Evolutionary conservation across 2,113 vertebrate genomes (phyloP).

Genomic region (Nothobranchius kuhntae): DNA sequence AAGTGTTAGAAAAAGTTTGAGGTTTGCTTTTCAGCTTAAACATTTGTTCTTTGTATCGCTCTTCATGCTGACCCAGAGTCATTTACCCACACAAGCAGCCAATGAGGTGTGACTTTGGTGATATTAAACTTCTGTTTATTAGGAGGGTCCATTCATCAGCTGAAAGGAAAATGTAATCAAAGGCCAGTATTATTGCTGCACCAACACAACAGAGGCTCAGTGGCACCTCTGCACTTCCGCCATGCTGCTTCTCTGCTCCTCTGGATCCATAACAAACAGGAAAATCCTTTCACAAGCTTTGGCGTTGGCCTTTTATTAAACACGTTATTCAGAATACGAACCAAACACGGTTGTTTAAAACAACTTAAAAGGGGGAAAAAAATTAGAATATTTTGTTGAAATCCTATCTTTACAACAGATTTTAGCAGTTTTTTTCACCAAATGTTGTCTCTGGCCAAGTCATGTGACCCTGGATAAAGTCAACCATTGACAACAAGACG

Average conservation of each 20-base stretch:
- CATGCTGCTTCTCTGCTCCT: not conserved
- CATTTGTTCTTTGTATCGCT: not conserved
- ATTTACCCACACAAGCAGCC: slow-evolving; percentile 4
- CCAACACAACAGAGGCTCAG: not conserved
- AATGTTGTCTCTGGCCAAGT: no score
- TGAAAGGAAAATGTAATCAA: slow-evolving; percentile 58
- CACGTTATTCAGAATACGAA: no score
- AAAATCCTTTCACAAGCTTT: no score
- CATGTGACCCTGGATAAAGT: no score
- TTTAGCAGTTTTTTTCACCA: no score
- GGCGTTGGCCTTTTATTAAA: no score
- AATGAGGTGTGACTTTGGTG: slow-evolving; percentile 46
- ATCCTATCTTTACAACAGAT: no score
- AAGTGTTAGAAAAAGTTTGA: not conserved
- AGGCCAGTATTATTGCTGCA: slow-evolving; percentile 11
- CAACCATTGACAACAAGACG: no score
- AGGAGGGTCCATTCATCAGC: slow-evolving; percentile 54
- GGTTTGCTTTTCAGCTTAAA: not conserved
- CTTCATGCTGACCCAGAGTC: not conserved
- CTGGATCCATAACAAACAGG: not conserved
- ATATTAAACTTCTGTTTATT: slow-evolving; percentile 40
- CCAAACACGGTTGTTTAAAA: no score
- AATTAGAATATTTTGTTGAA: no score
- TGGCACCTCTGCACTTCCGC: not conserved
- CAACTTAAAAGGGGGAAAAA: no score